A percentile compares a stretch with the other conserved stretches of the same genome.
Evolutionary conservation across 1,140 invertebrate genomes (phyloP).

Genomic region (Drosophila sturtevanti): DNA sequence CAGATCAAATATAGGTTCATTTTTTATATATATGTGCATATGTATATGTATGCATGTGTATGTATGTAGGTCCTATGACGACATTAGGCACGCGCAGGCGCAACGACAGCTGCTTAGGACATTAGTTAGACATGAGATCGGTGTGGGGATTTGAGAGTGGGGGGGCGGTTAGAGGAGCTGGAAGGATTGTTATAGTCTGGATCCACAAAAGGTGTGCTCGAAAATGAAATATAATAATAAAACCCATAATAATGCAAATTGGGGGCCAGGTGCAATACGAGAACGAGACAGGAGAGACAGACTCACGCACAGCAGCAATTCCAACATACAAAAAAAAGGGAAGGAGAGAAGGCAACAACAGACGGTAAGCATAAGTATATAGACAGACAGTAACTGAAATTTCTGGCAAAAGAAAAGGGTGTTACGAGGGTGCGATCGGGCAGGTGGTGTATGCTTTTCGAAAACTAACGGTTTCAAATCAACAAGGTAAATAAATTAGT

Average conservation of each 20-base stretch:
- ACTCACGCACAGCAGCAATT: constrained; percentile 24
- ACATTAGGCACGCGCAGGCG: constrained; percentile 71
- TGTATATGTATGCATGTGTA: too few relatives aligned
- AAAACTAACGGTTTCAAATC: background rate
- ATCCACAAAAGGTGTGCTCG: constrained; percentile 41
- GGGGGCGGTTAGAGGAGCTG: constrained; percentile 29
- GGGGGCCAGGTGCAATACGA: constrained; percentile 75
- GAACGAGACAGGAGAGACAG: constrained; percentile 34
- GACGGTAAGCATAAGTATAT: constrained; percentile 14
- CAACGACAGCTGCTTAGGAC: constrained; percentile 61
- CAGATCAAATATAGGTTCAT: background rate
- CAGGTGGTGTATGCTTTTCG: background rate
- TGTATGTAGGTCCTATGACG: background rate
- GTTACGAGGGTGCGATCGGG: background rate
- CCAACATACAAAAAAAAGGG: constrained; percentile 8
- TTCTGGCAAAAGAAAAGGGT: background rate
- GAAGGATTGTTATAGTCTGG: constrained; percentile 41
- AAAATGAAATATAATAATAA: constrained; percentile 52
- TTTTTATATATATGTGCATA: too few relatives aligned
- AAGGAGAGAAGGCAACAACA: background rate
- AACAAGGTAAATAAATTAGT: background rate
- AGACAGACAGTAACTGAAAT: background rate
- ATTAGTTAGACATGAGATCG: constrained; percentile 50
- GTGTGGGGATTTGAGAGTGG: background rate
- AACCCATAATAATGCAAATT: constrained; percentile 79